A percentile compares a stretch with the other conserved stretches of the same genome.
Evolutionary conservation across 2,113 vertebrate genomes (phyloP).

Genomic region (Cromileptes altivelis): DNA sequence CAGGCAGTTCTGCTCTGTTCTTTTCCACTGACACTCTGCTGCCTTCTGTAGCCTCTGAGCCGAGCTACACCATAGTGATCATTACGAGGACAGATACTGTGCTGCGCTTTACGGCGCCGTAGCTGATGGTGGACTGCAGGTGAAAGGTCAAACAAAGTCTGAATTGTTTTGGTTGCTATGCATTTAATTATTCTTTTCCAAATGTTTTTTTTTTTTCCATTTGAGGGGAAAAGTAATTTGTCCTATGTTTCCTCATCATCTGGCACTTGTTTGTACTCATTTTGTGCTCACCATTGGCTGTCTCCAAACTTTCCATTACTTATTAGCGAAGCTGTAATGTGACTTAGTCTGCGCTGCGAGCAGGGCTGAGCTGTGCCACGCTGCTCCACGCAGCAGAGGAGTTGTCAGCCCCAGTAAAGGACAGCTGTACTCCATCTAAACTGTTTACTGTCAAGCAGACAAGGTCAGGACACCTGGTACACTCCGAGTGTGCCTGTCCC

Average conservation of each 20-base stretch:
- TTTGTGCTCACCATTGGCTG: neutral
- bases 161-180: neutral
- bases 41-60: conserved; percentile 28
- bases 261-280: conserved; percentile 2
- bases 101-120: neutral
- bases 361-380: neutral
- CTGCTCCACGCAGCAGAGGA: neutral
- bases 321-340: conserved; percentile 35
- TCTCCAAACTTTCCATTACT: conserved; percentile 32
- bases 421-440: conserved; percentile 52
- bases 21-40: conserved; percentile 45
- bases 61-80: neutral
- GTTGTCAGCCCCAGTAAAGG: conserved; percentile 18
- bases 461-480: conserved; percentile 52
- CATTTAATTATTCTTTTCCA: neutral
- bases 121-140: neutral
- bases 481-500: conserved; percentile 6
- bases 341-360: conserved; percentile 24
- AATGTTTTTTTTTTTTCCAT: neutral
- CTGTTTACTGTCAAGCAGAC: conserved; percentile 53
- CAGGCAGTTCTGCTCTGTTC: conserved; percentile 40
- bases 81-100: neutral
- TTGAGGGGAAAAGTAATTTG: too few species aligned
- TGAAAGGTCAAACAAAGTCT: conserved; percentile 27
- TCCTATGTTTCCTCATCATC: neutral